Conservation (phyloP, 2,797 vertebrate genomes). For the Cuculus canorus region DNA sequence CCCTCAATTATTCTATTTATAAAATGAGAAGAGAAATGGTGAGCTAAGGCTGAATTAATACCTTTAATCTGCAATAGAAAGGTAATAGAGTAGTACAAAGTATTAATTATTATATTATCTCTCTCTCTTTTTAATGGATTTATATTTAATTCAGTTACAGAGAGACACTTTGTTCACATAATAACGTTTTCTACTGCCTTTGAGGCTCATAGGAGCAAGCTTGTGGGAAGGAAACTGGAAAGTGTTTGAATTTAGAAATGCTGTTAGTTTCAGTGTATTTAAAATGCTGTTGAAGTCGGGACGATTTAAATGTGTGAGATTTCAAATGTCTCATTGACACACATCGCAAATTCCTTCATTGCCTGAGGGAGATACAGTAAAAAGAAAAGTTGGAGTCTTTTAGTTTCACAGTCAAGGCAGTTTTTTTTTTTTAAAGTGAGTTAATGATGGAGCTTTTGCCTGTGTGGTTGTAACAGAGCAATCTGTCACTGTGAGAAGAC, state of each 20-base stretch:
- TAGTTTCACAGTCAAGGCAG: conserved; percentile 63
- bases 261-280: conserved; percentile 67
- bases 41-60: conserved; percentile 41
- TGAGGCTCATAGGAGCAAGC: conserved; percentile 62
- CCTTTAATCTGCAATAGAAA: conserved; percentile 32
- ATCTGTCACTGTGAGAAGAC: conserved; percentile 67
- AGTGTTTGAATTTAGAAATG: conserved; percentile 74
- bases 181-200: conserved; percentile 59
- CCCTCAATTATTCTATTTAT: conserved; percentile 14
- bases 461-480: conserved; percentile 65
- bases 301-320: conserved; percentile 75
- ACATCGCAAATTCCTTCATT: conserved; percentile 71
- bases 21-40: conserved; percentile 8
- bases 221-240: conserved; percentile 59
- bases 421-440: conserved; percentile 63
- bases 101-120: conserved; percentile 64
- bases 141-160: conserved; percentile 62
- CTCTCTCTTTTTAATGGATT: conserved; percentile 41
- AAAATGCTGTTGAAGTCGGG: conserved; percentile 74
- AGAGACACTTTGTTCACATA: conserved; percentile 6
- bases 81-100: conserved; percentile 48
- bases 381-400: conserved; percentile 69
- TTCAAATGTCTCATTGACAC: conserved; percentile 77
- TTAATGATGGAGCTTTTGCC: conserved; percentile 72
- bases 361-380: conserved; percentile 71